Percentiles rank a stretch among this genome's conserved stretches.
phyloP scores from a whole-genome alignment of 2,113 vertebrate species.

The Heterochromis multidens region DNA sequence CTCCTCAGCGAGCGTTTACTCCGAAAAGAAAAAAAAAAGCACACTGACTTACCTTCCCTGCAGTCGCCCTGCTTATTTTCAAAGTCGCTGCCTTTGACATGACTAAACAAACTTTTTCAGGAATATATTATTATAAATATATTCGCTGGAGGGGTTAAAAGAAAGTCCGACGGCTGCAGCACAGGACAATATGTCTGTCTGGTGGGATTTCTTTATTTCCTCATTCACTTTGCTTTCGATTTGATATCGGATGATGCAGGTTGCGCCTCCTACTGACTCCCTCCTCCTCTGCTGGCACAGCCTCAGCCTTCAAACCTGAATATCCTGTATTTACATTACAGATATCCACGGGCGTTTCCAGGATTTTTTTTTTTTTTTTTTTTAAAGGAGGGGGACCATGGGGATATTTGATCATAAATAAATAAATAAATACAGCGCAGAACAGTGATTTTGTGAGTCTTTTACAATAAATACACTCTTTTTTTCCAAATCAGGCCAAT shows the following conservation, averaged over 20 bases:
- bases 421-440: background rate
- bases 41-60: conserved; percentile 50
- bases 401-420: background rate
- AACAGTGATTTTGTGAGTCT: accelerated
- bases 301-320: background rate
- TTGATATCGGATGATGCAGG: background rate
- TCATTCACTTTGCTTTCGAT: conserved; percentile 55
- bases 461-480: accelerated
- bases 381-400: background rate
- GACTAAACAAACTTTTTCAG: background rate
- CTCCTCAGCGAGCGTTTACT: background rate
- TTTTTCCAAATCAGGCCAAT: background rate
- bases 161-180: background rate
- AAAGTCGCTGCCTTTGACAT: conserved; percentile 57
- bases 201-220: conserved; percentile 37
- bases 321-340: background rate
- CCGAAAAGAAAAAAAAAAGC: background rate
- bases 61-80: conserved; percentile 48
- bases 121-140: background rate
- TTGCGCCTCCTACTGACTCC: conserved; percentile 37
- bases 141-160: background rate
- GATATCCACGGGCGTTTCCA: background rate
- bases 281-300: background rate
- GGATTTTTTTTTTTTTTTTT: background rate
- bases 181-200: background rate